Evolutionary conservation across 2,113 vertebrate genomes (phyloP).

Genomic region (Axis porcinus): DNA sequence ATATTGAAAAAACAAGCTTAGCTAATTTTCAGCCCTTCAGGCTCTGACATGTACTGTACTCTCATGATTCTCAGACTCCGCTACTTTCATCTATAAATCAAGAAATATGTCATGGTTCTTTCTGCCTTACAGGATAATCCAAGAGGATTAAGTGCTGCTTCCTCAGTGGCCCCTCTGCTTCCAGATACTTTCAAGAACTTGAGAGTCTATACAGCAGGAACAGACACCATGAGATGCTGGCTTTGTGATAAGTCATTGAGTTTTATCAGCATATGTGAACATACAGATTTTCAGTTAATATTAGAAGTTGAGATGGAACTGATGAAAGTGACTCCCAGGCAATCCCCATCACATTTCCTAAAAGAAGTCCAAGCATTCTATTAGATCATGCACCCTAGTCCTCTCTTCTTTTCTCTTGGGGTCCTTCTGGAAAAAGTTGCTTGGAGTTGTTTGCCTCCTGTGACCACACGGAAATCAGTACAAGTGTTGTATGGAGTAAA

Average conservation of each 20-base stretch:
- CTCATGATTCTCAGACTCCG: background rate
- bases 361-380: background rate
- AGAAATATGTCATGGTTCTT: background rate
- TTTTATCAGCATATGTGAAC: constrained; percentile 38
- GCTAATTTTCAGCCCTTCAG: background rate
- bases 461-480: background rate
- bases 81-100: constrained; percentile 24
- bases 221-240: background rate
- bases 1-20: background rate
- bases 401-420: background rate
- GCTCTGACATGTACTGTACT: background rate
- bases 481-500: background rate
- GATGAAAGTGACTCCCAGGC: background rate
- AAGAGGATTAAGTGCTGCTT: constrained; percentile 40
- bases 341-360: background rate
- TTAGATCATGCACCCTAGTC: background rate
- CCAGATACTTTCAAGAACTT: background rate
- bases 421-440: background rate
- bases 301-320: background rate
- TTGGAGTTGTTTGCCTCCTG: background rate
- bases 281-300: background rate
- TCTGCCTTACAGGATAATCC: constrained; percentile 12
- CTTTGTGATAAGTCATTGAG: constrained; percentile 19
- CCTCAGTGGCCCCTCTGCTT: constrained; percentile 6
- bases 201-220: background rate